A percentile compares a stretch with the other conserved stretches of the same genome.
These are phyloP conservation scores for Hyppa rectilinea DNA, from an alignment of 2,888 invertebrate genomes.

Conservation along the genomic window DNA sequence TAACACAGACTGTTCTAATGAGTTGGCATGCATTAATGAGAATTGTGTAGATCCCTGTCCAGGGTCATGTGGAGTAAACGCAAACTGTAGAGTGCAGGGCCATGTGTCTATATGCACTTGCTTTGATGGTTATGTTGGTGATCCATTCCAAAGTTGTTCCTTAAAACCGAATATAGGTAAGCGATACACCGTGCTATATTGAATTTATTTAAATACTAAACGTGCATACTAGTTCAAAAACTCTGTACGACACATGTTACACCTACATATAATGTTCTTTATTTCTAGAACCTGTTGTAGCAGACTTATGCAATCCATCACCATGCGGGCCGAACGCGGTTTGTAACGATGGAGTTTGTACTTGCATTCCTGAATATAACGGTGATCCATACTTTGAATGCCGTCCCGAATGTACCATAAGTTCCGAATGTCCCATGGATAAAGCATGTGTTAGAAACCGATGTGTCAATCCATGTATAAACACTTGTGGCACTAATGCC, in stretches of 20 bases:
- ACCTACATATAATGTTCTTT: neutral
- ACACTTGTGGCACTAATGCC: conserved; percentile 94
- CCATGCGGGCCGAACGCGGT: conserved; percentile 92
- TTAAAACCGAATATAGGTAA: conserved; percentile 90
- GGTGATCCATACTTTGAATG: conserved; percentile 93
- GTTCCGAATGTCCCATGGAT: conserved; percentile 93
- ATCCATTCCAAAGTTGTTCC: conserved; percentile 94
- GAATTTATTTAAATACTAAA: neutral
- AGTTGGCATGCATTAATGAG: conserved; percentile 93
- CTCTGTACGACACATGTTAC: neutral
- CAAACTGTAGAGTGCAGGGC: conserved; percentile 93
- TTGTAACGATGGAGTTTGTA: conserved; percentile 91
- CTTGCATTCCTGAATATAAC: conserved; percentile 91
- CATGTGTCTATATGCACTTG: conserved; percentile 95
- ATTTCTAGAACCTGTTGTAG: conserved; percentile 76
- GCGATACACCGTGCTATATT: conserved; percentile 4
- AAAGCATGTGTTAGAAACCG: conserved; percentile 93
- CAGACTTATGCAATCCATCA: conserved; percentile 92
- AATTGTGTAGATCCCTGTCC: conserved; percentile 95
- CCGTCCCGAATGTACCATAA: conserved; percentile 94
- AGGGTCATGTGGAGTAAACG: conserved; percentile 93
- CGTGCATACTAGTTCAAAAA: neutral
- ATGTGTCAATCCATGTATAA: conserved; percentile 93
- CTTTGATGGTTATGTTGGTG: conserved; percentile 93
- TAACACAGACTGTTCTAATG: conserved; percentile 93